Evolutionary conservation across 2,113 vertebrate genomes (phyloP), one percentile per base, ranked within the genome.

Genomic region (human (Homo sapiens)): DNA sequence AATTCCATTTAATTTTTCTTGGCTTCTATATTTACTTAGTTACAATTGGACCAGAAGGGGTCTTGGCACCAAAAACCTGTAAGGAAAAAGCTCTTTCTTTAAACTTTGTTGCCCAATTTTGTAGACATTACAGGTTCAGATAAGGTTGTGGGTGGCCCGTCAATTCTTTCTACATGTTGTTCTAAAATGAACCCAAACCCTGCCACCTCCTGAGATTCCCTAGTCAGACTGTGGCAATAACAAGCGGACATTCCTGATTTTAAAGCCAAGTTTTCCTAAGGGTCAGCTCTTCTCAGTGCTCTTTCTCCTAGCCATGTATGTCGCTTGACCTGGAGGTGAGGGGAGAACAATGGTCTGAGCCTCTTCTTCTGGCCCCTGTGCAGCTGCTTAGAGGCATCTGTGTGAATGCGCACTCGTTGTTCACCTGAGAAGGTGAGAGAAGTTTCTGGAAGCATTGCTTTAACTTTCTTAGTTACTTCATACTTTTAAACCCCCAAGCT

Each of bases 1-100:
- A 93, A 96, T 93, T 96, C 96, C 96, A 72, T 91, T 96, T 91
- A 64, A 57, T 79, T 97, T 97, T 89, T 90, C 93, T 96, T 97
- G 96, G 96, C 97, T 92, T 93, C 86, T 91, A 9, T 89, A 66
- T 78, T 91, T 40, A 95, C 66, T 93, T 30, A 64, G 89, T 95
- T 93, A 86, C 61, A 92, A 76, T 70, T 9, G 45, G 83, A 73
- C 61, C 43, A 91, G 86, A 93, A 89, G 43, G 82, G 89, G 57
- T 66, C 76, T 96, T 98, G 97, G 96, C 92, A 96, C 68, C 38
- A 40, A 80, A 80, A 76, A 38, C 16, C 57, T 93, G 43, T 64
- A 96, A 97, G 95, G 89, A 92, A 97, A 96, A 92, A 52, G 86
- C 75, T 92, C 16, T 89, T 96, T 78, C 45, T 88, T 73, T 91